These are phyloP conservation scores for Marmota monax DNA, from an alignment of 2,113 vertebrate species.

Conservation along the genomic window DNA sequence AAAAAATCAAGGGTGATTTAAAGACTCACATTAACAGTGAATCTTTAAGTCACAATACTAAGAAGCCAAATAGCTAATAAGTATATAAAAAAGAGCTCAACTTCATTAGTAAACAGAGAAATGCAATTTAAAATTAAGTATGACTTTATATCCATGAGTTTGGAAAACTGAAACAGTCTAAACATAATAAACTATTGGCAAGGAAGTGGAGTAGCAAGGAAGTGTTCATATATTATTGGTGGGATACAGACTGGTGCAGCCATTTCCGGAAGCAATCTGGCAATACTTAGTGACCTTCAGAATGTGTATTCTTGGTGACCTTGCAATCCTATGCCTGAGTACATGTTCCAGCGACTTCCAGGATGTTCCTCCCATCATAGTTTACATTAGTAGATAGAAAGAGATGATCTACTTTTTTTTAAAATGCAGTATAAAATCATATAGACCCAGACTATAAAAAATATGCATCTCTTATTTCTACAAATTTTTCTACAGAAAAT, in stretches of 20 bases:
- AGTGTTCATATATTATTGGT: neutral
- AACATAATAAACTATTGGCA: neutral
- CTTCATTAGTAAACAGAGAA: constrained; percentile 32
- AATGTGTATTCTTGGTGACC: neutral
- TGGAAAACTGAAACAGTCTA: constrained; percentile 46
- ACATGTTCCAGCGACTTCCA: neutral
- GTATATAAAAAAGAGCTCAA: neutral
- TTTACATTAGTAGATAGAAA: neutral
- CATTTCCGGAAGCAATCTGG: neutral
- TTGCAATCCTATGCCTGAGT: neutral
- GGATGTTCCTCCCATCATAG: neutral
- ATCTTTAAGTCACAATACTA: neutral
- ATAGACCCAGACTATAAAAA: neutral
- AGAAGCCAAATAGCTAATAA: constrained; percentile 47
- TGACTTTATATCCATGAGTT: constrained; percentile 22
- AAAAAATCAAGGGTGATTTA: no score
- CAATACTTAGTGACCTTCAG: neutral
- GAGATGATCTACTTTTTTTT: neutral
- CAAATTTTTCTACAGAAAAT: neutral
- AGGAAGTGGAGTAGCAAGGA: neutral
- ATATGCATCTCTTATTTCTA: neutral
- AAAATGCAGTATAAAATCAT: constrained; percentile 6
- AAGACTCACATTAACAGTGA: neutral
- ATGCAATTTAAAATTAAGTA: constrained; percentile 49
- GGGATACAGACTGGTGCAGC: neutral